These are phyloP conservation scores for Seira musarum DNA, from an alignment of 2,888 invertebrate genomes.

Conservation along the genomic window DNA sequence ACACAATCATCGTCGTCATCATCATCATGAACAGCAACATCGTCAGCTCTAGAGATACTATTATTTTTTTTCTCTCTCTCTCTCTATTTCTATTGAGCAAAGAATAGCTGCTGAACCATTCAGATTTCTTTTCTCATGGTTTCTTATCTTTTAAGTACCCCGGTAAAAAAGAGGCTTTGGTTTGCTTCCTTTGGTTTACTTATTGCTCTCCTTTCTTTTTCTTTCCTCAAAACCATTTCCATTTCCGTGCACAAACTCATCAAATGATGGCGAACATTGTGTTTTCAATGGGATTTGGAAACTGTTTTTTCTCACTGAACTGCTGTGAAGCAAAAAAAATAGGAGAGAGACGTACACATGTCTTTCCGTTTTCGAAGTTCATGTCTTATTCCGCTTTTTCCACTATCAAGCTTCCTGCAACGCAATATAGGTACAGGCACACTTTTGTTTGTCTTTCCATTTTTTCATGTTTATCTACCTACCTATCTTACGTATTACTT, in stretches of 20 bases:
- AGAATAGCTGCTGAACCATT: slow-evolving; percentile 30
- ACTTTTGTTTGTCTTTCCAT: background rate
- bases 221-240: slow-evolving; percentile 41
- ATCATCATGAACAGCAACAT: slow-evolving; percentile 30
- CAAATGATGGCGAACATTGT: slow-evolving; percentile 55
- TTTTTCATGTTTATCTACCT: no score
- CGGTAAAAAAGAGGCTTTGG: slow-evolving; percentile 55
- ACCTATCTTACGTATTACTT: background rate
- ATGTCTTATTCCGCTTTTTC: background rate
- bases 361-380: slow-evolving; percentile 27
- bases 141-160: slow-evolving; percentile 58
- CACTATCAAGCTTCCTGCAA: background rate
- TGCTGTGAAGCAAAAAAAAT: background rate
- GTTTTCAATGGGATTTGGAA: slow-evolving; percentile 57
- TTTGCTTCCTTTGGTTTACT: slow-evolving; percentile 51
- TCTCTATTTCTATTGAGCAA: slow-evolving; percentile 22
- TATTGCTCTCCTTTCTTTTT: slow-evolving; percentile 47
- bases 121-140: slow-evolving; percentile 57
- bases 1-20: slow-evolving; percentile 30
- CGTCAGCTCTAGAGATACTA: slow-evolving; percentile 6
- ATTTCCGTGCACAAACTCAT: slow-evolving; percentile 62
- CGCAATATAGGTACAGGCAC: background rate
- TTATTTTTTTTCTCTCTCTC: slow-evolving; percentile 15
- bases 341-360: slow-evolving; percentile 59
- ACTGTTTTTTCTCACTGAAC: slow-evolving; percentile 54